Conservation (phyloP, 2,113 vertebrate species). For the Phaethornis superciliosus region DNA sequence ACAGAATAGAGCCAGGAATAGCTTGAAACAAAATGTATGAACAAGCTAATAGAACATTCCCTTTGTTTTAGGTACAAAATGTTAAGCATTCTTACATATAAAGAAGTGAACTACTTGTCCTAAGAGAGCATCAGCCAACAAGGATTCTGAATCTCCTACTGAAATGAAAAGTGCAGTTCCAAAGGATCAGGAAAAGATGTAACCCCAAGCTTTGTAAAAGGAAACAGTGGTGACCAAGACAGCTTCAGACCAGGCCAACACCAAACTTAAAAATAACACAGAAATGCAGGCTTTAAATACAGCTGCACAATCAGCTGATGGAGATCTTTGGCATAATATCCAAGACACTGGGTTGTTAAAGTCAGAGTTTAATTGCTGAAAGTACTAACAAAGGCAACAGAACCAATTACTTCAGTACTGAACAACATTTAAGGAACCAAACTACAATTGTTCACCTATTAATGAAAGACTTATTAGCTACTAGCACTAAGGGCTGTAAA, state of each 20-base stretch:
- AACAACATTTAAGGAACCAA: background rate
- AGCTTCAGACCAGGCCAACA: background rate
- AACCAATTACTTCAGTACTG: background rate
- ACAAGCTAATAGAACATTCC: conserved; percentile 46
- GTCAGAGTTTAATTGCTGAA: background rate
- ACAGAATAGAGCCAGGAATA: conserved; percentile 9
- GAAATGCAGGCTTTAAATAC: background rate
- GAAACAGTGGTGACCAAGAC: background rate
- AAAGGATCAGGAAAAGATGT: background rate
- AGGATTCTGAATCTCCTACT: conserved; percentile 12
- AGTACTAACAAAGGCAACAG: background rate
- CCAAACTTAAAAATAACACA: background rate
- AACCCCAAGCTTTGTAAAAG: background rate
- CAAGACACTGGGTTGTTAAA: background rate
- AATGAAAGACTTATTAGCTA: background rate
- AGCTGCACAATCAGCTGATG: background rate
- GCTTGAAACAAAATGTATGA: conserved; percentile 22
- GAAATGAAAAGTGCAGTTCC: background rate
- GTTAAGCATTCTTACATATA: conserved; percentile 5
- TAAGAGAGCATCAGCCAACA: conserved; percentile 11
- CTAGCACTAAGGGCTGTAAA: background rate
- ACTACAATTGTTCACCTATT: background rate
- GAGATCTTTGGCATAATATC: background rate
- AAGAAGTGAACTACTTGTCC: conserved; percentile 13
- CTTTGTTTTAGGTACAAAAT: conserved; percentile 52